Conservation (phyloP, 2,797 vertebrate genomes). For the Discoglossus pictus region DNA sequence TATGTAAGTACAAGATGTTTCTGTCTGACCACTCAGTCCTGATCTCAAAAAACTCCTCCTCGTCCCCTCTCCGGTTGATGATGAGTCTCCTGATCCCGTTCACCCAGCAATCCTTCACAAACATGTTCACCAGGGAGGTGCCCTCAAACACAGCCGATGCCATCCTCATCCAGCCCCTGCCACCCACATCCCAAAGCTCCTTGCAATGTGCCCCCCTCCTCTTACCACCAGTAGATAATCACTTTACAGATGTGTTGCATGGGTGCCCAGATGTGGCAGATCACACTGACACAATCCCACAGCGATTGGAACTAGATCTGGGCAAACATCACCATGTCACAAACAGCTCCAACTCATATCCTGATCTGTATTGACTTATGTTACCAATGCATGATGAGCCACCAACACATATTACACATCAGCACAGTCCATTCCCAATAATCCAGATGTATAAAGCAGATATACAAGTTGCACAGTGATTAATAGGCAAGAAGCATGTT, state of each 20-base stretch:
- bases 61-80: slow-evolving; percentile 86
- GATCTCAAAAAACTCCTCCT: slow-evolving; percentile 96
- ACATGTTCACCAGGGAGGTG: slow-evolving; percentile 97
- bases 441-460: too few species aligned
- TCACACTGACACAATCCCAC: neutral
- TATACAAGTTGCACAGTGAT: neutral
- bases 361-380: too few species aligned
- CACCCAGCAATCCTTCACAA: slow-evolving; percentile 95
- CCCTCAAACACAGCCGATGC: slow-evolving; percentile 96
- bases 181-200: slow-evolving; percentile 59
- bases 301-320: slow-evolving; percentile 12
- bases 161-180: slow-evolving; percentile 69
- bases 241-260: neutral
- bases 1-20: slow-evolving; percentile 90
- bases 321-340: too few species aligned
- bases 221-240: neutral
- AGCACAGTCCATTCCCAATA: too few species aligned
- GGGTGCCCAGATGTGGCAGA: slow-evolving; percentile 3
- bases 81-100: slow-evolving; percentile 92
- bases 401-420: too few species aligned
- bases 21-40: slow-evolving; percentile 96
- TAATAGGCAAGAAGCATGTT: neutral
- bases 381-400: too few species aligned
- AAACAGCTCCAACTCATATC: too few species aligned
- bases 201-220: slow-evolving; percentile 18